A percentile compares a stretch with the other conserved stretches of the same genome.
Evolutionary conservation across 2,113 vertebrate genomes (phyloP).

Genomic region (Oxyura jamaicensis): DNA sequence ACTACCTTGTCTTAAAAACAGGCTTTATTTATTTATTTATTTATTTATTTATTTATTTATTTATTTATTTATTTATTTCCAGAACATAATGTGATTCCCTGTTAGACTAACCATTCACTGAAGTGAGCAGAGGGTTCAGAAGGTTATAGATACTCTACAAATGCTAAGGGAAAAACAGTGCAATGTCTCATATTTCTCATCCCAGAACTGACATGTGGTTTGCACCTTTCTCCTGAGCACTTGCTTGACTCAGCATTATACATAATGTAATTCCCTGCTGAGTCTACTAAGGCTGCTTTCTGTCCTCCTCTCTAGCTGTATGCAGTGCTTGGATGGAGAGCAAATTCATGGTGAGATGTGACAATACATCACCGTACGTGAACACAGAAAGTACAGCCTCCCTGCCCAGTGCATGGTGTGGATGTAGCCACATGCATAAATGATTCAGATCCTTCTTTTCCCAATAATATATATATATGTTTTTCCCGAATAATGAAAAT

Average conservation of each 20-base stretch:
- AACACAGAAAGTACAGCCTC: not conserved
- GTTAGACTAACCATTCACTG: not conserved
- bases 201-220: not conserved
- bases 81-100: not conserved
- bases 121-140: not conserved
- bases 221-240: not conserved
- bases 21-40: not conserved
- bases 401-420: accelerated
- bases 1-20: not conserved
- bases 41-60: not conserved
- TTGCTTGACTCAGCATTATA: not conserved
- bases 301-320: accelerated
- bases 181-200: not conserved
- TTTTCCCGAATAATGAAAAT: not conserved
- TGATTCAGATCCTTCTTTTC: not conserved
- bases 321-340: not conserved
- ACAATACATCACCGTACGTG: accelerated
- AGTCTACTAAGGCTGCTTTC: not conserved
- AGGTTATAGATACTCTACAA: not conserved
- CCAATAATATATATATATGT: too few species aligned
- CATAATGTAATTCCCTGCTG: not conserved
- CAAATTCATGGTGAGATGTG: not conserved
- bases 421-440: not conserved
- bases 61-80: not conserved
- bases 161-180: not conserved